Evolutionary conservation across 1,140 invertebrate genomes (phyloP).

Genomic region (Coenobita brevimanus): DNA sequence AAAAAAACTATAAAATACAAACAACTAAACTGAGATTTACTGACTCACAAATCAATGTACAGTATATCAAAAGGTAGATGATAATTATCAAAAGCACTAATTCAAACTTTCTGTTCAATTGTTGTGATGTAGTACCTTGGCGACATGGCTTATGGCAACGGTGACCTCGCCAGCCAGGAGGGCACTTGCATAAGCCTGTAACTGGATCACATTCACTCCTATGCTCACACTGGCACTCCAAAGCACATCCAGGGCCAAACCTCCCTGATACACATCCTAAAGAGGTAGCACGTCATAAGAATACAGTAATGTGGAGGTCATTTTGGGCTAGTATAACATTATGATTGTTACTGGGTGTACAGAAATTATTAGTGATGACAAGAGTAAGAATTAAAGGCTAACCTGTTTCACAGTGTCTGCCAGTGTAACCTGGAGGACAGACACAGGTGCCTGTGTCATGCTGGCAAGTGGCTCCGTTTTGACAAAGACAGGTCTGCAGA

Average conservation of each 20-base stretch:
- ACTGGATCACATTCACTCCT: conserved; percentile 87
- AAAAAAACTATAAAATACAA: too few species aligned
- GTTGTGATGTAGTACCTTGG: conserved; percentile 73
- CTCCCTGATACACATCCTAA: conserved; percentile 82
- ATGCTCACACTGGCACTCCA: conserved; percentile 93
- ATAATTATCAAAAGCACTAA: too few species aligned
- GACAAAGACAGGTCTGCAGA: conserved; percentile 87
- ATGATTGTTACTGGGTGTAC: neutral
- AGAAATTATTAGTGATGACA: neutral
- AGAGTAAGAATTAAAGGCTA: neutral
- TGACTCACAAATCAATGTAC: too few species aligned
- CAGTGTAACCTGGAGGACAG: conserved; percentile 86
- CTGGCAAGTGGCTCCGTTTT: conserved; percentile 75
- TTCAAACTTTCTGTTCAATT: too few species aligned
- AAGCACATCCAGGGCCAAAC: conserved; percentile 85
- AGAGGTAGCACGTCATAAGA: conserved; percentile 74
- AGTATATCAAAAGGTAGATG: too few species aligned
- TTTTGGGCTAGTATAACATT: neutral
- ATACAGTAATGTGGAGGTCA: neutral
- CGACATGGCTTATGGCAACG: conserved; percentile 77
- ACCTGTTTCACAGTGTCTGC: conserved; percentile 79
- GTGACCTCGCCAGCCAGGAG: conserved; percentile 83
- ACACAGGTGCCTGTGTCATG: conserved; percentile 72
- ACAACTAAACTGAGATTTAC: too few species aligned
- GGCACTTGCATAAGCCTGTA: conserved; percentile 85